Base-by-base conservation (phyloP, 2,888 invertebrate species). In the Eugnorisma glareosa region DNA sequence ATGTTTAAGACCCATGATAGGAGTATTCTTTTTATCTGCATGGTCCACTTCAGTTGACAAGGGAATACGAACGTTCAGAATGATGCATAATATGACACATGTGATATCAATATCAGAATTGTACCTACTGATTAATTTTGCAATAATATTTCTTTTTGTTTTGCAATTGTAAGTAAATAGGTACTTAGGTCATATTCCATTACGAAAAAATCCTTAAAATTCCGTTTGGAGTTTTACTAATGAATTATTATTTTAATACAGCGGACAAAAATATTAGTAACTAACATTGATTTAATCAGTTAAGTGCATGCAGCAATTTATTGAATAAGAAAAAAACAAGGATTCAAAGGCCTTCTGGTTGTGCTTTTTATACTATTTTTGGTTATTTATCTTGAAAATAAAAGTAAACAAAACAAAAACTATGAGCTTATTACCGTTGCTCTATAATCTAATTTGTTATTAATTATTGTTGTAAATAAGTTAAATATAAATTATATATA, bases 41-140 rank as follows among this genome's bases (percentile, higher is more conserved):
- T 74, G 18, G 45, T 64, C n/a, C 21, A 81, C 45, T 48, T 73
- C 45, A 28, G 37, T 73, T 78, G 64, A 48, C 75, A 81, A 81
- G 37, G 31, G 81, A 40, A 64, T 24, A 74, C 18, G 7, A 64
- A 74, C 24, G 24, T 57, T 74, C 37, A 11, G 24, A 64, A 48
- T 73, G 10, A 74, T 54, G 37, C 15, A 81, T 63, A 61, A 59
- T 31, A 11, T n/a, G 24, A 51, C 35, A 43, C 18, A 15, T 24
- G 28, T 28, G 37, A 40, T 61, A 24, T 51, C 48, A 21, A 63
- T 63, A 68, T 64, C 40, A 68, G n/a, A 73, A 48, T 21, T 78
- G 24, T 59, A 35, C 59, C 31, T 64, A 40, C 59, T 61, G n/a
- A 64, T 73, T 72, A 54, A 37, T 45, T 73, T n/a, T 21, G 21